Evolutionary conservation across 2,113 vertebrate genomes (phyloP).

Genomic region (Tautogolabrus adspersus): DNA sequence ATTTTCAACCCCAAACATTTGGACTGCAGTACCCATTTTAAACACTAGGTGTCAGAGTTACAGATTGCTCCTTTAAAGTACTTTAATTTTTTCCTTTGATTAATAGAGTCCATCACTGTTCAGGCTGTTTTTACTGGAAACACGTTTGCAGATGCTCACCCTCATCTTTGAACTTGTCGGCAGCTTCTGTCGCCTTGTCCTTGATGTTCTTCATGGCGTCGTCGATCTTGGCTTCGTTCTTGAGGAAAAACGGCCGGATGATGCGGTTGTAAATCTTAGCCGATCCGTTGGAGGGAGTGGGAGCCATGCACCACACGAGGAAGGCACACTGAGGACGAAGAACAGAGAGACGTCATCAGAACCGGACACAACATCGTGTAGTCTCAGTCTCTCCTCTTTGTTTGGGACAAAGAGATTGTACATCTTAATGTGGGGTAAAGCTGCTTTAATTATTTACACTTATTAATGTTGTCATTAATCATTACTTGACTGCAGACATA

Average conservation of each 20-base stretch:
- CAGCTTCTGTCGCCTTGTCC: slow-evolving; percentile 92
- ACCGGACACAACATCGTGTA: no score
- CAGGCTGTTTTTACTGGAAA: not conserved
- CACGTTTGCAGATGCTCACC: slow-evolving; percentile 76
- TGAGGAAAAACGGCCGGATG: slow-evolving; percentile 94
- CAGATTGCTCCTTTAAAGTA: no score
- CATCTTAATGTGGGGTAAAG: no score
- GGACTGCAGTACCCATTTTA: no score
- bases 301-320: slow-evolving; percentile 97
- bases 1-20: no score
- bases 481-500: no score
- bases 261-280: slow-evolving; percentile 89
- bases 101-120: no score
- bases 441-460: no score
- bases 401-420: no score
- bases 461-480: fast-evolving
- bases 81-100: no score
- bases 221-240: slow-evolving; percentile 90
- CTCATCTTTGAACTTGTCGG: slow-evolving; percentile 91
- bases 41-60: no score
- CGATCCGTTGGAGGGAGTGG: slow-evolving; percentile 91
- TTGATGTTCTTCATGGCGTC: slow-evolving; percentile 88
- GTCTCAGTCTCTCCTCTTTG: no score
- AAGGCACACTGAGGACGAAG: slow-evolving; percentile 88
- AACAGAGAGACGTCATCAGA: not conserved